Conservation (phyloP, 1,140 invertebrate genomes). For the Marisa cornuarietis region DNA sequence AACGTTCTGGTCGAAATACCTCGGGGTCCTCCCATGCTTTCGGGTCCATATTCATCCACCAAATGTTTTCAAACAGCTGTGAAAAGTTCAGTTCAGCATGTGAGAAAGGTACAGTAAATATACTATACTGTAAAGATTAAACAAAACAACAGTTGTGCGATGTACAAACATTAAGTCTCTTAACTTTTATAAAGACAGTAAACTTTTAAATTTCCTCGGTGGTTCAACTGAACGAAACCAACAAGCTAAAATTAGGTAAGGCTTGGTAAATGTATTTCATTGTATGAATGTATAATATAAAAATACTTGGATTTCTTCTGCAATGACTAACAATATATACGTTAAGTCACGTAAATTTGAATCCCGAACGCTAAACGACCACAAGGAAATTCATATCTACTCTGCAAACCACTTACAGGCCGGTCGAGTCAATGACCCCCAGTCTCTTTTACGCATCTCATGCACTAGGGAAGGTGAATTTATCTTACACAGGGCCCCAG, state of each 20-base stretch:
- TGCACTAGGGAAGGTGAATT: not conserved
- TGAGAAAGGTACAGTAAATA: not conserved
- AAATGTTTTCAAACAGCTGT: constrained; percentile 78
- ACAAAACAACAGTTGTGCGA: not conserved
- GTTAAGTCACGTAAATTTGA: too few relatives aligned
- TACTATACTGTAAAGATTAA: not conserved
- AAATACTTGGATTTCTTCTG: too few relatives aligned
- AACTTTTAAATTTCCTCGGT: too few relatives aligned
- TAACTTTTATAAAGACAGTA: not conserved
- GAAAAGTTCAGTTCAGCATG: not conserved
- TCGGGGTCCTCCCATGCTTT: constrained; percentile 76
- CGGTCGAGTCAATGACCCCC: not conserved
- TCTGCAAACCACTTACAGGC: too few relatives aligned
- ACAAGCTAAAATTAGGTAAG: not conserved
- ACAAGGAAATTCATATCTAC: too few relatives aligned
- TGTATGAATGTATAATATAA: not conserved
- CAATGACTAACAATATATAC: too few relatives aligned
- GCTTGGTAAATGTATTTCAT: not conserved
- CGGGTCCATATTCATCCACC: constrained; percentile 82
- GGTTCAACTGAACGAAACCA: too few relatives aligned
- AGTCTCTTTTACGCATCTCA: not conserved
- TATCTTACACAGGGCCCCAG: not conserved
- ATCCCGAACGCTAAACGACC: too few relatives aligned
- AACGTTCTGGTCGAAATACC: constrained; percentile 75
- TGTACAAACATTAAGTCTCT: not conserved